Conservation (phyloP, 2,888 invertebrate genomes). For the Cheilosia variabilis region DNA sequence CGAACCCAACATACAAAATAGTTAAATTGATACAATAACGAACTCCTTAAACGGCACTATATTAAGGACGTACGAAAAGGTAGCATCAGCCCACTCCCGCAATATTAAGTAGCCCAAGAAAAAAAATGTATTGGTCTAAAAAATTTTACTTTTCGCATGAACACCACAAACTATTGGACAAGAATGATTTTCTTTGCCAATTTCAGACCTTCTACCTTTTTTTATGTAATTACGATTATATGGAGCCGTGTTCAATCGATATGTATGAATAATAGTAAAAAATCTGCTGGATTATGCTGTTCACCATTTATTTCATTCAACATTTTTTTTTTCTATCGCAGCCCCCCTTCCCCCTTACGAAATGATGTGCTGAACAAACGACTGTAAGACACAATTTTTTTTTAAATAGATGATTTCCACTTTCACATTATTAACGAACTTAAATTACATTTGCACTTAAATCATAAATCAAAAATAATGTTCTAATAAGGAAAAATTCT, state of each 20-base stretch:
- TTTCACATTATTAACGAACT: slow-evolving; percentile 33
- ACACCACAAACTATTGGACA: slow-evolving; percentile 31
- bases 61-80: slow-evolving; percentile 28
- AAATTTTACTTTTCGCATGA: slow-evolving; percentile 24
- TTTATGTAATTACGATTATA: slow-evolving; percentile 65
- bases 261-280: slow-evolving; percentile 57
- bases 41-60: slow-evolving; percentile 25
- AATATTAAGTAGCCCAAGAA: slow-evolving; percentile 26
- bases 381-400: slow-evolving; percentile 30
- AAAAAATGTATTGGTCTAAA: slow-evolving; percentile 19
- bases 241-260: slow-evolving; percentile 59
- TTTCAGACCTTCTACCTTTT: slow-evolving; percentile 26
- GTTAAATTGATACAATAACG: background rate
- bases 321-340: slow-evolving; percentile 54
- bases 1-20: slow-evolving; percentile 16
- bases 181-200: slow-evolving; percentile 23
- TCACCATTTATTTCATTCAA: slow-evolving; percentile 68
- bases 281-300: slow-evolving; percentile 39
- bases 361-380: slow-evolving; percentile 49
- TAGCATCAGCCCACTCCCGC: slow-evolving; percentile 44
- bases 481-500: slow-evolving; percentile 65
- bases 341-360: slow-evolving; percentile 38
- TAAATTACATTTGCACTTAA: slow-evolving; percentile 53
- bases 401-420: slow-evolving; percentile 42
- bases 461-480: slow-evolving; percentile 21